Evolutionary conservation across 2,113 vertebrate genomes (phyloP).

Genomic region (Spea bombifrons): DNA sequence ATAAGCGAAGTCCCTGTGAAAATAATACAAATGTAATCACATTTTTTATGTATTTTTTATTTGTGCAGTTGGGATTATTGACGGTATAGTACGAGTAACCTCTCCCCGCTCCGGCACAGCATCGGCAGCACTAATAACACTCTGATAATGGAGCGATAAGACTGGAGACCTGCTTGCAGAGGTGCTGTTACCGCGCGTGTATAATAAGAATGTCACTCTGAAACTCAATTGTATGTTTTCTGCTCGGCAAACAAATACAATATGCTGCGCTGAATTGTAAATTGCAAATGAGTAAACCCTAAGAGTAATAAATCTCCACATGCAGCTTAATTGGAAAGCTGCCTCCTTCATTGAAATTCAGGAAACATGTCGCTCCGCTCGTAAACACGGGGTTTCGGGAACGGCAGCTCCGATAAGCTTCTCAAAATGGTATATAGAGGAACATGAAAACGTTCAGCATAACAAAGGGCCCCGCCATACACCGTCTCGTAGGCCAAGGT

Average conservation of each 20-base stretch:
- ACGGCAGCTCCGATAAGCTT: background rate
- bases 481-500: too few species aligned
- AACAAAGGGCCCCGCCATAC: background rate
- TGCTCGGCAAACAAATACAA: constrained; percentile 8
- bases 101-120: too few species aligned
- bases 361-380: constrained; percentile 17
- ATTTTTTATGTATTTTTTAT: too few species aligned
- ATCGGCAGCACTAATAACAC: too few species aligned
- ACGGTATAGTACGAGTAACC: too few species aligned
- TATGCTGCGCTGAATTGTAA: constrained; percentile 30
- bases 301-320: constrained; percentile 43
- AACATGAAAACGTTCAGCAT: background rate
- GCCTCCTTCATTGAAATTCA: constrained; percentile 43
- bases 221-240: constrained; percentile 29
- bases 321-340: constrained; percentile 47
- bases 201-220: constrained; percentile 1
- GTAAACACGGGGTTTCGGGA: constrained; percentile 16
- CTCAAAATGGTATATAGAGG: background rate
- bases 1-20: constrained; percentile 91
- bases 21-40: background rate
- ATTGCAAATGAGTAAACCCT: constrained; percentile 37
- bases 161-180: constrained; percentile 6
- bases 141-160: background rate
- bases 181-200: background rate
- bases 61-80: too few species aligned